These are phyloP conservation scores for Sogatella furcifera DNA, from an alignment of 1,140 invertebrate species.

Conservation along the genomic window DNA sequence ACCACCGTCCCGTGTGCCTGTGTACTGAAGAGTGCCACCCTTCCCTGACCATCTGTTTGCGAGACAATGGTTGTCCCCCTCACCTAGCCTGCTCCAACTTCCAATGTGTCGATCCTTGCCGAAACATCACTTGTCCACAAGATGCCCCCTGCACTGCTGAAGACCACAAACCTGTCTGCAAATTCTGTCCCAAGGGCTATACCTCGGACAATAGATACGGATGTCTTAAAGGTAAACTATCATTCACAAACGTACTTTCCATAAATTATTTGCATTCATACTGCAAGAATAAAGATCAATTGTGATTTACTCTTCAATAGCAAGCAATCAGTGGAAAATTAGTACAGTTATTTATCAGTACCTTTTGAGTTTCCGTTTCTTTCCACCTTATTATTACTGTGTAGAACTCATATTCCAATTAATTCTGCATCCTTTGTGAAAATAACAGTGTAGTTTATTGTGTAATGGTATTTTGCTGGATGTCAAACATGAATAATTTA, in stretches of 20 bases:
- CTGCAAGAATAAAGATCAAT: no score
- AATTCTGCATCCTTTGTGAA: no score
- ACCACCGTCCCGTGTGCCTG: constrained; percentile 73
- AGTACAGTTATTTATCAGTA: no score
- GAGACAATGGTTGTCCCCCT: constrained; percentile 75
- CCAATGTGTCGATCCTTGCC: constrained; percentile 83
- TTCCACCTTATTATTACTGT: no score
- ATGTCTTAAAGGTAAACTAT: constrained; percentile 84
- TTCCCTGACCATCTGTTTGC: constrained; percentile 74
- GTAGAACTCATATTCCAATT: no score
- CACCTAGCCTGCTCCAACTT: constrained; percentile 76
- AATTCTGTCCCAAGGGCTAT: constrained; percentile 86
- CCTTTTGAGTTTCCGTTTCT: no score
- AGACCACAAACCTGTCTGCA: constrained; percentile 86
- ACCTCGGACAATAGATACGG: constrained; percentile 77
- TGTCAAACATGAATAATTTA: no score
- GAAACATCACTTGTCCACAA: constrained; percentile 60
- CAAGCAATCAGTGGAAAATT: no score
- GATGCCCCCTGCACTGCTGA: constrained; percentile 81
- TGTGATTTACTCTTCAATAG: no score
- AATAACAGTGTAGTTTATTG: no score
- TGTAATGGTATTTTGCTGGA: no score
- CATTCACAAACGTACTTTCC: not conserved
- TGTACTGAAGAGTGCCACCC: constrained; percentile 79
- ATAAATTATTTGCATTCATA: no score